Evolutionary conservation across 2,797 vertebrate species (phyloP), one percentile per base, ranked within the genome.

Genomic region (Lepus oiostolus): DNA sequence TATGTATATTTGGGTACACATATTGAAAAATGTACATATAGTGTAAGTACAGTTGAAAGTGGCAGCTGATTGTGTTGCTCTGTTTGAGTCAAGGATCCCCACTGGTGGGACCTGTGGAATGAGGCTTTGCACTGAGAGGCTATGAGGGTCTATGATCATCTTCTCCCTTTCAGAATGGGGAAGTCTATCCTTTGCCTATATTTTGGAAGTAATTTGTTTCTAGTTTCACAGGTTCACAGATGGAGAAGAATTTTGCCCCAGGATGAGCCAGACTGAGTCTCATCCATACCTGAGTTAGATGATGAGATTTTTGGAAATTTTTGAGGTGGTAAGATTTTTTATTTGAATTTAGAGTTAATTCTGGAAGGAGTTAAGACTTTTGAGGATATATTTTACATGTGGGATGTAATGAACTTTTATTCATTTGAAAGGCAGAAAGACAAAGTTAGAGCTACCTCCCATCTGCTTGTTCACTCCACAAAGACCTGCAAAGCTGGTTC

Each of bases 131-230:
- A 38, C 30, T 54, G 38, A 71, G 12, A 32, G 35, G 10, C 9
- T 82, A 14, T 21, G 52, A 52, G 42, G 58, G 58, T 54, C 28
- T 12, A 75, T 22, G 10, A 72, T 13, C 22, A 17, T 30, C n/a
- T 88, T 86, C 35, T 92, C 24, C 16, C 9, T 63, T 89, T 89
- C 28, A 17, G n/a, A 68, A 89, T 82, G 71, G 30, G 47, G 70
- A 60, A 72, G 8, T 58, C 72, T 65, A 62, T 65, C 26, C 4
- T 67, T 52, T 74, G 30, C 26, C 47, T 42, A 7, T 19, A 24
- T 83, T 94, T 80, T 38, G 42, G 35, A 90, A 95, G 63, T 17
- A 75, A 72, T 11, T 83, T 80, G 32, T 83, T 88, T 84, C 77
- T 74, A 85, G 22, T 83, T 84, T 88, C 14, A 75, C 32, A 67